phyloP scores from a whole-genome alignment of 2,797 vertebrate species.

The Rhynchotus rufescens region DNA sequence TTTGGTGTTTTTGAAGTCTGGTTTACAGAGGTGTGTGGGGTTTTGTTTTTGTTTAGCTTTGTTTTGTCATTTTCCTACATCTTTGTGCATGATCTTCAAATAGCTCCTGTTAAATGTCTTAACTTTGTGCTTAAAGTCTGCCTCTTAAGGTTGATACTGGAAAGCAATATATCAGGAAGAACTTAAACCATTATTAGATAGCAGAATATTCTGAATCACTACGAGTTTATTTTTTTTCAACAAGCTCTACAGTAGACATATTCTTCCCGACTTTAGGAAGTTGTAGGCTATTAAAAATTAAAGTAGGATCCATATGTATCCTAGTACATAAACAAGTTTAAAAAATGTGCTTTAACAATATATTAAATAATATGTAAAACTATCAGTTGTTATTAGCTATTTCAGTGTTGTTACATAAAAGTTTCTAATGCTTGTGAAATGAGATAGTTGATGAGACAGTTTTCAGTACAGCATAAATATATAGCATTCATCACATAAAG shows the following conservation, averaged over 20 bases:
- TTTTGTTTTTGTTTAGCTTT: neutral
- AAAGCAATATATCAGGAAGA: neutral
- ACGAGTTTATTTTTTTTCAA: neutral
- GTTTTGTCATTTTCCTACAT: neutral
- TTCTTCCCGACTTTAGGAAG: neutral
- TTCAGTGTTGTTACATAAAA: slow-evolving; percentile 27
- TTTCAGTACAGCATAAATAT: slow-evolving; percentile 28
- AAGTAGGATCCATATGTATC: neutral
- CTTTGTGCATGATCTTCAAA: neutral
- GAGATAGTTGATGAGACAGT: slow-evolving; percentile 43
- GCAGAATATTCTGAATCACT: neutral
- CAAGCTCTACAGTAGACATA: neutral
- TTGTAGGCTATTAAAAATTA: neutral
- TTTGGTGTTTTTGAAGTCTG: neutral
- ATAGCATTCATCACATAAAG: slow-evolving; percentile 50
- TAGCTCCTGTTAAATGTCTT: neutral
- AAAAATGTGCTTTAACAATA: neutral
- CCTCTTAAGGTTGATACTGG: neutral
- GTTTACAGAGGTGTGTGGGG: neutral
- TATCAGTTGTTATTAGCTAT: neutral
- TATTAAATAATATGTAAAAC: neutral
- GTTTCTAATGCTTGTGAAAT: slow-evolving; percentile 35
- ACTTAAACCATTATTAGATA: neutral
- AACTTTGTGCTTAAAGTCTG: neutral
- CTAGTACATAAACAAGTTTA: neutral